These are phyloP conservation scores for Erinaceus europaeus DNA, from an alignment of 2,113 vertebrate genomes.

Conservation along the genomic window DNA sequence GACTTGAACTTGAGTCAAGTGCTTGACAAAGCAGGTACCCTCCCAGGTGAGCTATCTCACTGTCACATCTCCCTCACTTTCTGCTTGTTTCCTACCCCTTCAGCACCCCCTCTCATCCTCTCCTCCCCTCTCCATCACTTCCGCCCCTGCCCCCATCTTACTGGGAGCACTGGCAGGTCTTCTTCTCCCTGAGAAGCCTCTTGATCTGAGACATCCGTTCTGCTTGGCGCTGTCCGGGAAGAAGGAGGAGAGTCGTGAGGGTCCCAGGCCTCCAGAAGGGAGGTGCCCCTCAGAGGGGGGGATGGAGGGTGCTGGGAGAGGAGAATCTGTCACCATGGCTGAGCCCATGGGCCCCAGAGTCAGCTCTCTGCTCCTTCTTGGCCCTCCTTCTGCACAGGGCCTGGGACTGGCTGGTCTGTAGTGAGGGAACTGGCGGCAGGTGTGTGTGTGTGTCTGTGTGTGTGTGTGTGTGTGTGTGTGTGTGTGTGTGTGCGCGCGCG, in stretches of 20 bases:
- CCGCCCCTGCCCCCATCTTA: constrained; percentile 55
- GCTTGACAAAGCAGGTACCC: too few relatives aligned
- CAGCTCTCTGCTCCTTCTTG: not conserved
- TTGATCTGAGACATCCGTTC: constrained; percentile 78
- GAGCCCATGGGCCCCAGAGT: constrained; percentile 17
- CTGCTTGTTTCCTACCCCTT: too few relatives aligned
- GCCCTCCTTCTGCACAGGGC: not conserved
- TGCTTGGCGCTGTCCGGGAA: constrained; percentile 76
- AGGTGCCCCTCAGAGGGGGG: not conserved
- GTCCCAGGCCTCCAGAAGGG: constrained; percentile 49
- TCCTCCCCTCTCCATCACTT: fast-evolving
- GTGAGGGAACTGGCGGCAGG: not conserved
- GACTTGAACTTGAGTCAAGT: too few relatives aligned
- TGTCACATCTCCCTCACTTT: too few relatives aligned
- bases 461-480: too few relatives aligned
- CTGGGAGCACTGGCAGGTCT: constrained; percentile 81
- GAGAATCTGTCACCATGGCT: constrained; percentile 37
- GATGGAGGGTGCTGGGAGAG: not conserved
- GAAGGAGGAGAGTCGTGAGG: constrained; percentile 58
- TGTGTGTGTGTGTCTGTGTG: too few relatives aligned
- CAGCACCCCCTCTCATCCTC: fast-evolving
- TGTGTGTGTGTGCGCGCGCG: too few relatives aligned
- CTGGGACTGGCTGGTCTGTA: not conserved
- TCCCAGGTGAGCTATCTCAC: too few relatives aligned
- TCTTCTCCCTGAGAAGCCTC: constrained; percentile 81